A percentile compares a stretch with the other conserved stretches of the same genome.
Conservation (phyloP, 2,797 vertebrate genomes). For the Microchirus variegatus region DNA sequence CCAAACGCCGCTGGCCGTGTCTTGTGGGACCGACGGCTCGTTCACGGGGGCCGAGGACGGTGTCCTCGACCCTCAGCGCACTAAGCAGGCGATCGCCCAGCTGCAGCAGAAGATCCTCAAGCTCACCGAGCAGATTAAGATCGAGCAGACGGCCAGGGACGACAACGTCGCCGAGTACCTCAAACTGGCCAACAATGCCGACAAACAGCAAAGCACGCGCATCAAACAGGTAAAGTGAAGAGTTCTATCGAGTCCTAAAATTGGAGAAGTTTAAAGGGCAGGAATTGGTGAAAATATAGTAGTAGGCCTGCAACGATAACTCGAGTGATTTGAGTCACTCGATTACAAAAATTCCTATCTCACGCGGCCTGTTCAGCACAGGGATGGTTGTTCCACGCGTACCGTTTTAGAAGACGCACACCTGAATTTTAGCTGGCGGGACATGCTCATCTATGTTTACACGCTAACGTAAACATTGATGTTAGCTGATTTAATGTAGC, state of each 20-base stretch:
- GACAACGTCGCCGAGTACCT: conserved; percentile 97
- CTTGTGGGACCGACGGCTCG: conserved; percentile 87
- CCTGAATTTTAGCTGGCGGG: too few species aligned
- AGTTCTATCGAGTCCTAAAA: not conserved
- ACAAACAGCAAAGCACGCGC: conserved; percentile 94
- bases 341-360: too few species aligned
- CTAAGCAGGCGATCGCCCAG: conserved; percentile 94
- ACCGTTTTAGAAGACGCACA: too few species aligned
- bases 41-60: conserved; percentile 86
- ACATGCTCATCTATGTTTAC: too few species aligned
- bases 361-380: too few species aligned
- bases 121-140: conserved; percentile 96
- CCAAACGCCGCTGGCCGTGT: conserved; percentile 77
- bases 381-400: too few species aligned
- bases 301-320: too few species aligned
- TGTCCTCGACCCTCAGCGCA: conserved; percentile 91
- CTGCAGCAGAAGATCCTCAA: conserved; percentile 98
- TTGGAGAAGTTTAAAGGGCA: too few species aligned
- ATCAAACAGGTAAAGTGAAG: conserved; percentile 87
- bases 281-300: too few species aligned
- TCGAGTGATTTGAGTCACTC: too few species aligned
- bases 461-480: too few species aligned
- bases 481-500: too few species aligned
- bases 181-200: conserved; percentile 95
- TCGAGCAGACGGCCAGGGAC: conserved; percentile 94